Evolutionary conservation across 2,797 vertebrate species (phyloP), one percentile per base, ranked within the genome.

Genomic region (Sebastolobus altivelis): DNA sequence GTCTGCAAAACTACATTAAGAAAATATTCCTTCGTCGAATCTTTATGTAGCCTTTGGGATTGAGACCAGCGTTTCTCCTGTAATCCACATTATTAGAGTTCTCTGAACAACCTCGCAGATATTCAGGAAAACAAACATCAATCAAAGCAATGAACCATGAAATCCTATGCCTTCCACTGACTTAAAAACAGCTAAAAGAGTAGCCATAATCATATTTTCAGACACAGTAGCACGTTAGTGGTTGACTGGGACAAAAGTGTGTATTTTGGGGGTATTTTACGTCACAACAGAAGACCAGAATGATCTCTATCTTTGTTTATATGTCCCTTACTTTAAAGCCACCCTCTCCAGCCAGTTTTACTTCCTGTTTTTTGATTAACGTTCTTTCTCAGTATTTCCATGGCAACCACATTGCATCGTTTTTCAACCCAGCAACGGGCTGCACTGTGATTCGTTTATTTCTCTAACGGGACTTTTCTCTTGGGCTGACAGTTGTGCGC

Each of bases 1-100:
- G 73, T 80, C 79, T 62, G 71, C 60, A 78, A 75, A 89, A 81
- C 27, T n/a, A n/a, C 79, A 80, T 80, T 82, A 69, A 71, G 65
- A 71, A 86, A 84, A 79, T 76, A 62, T 80, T 89, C 55, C 5
- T 52, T 55, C 1, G 3, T 78, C 37, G 65, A 82, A 80, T 74
- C 37, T 82, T 87, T 58, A 77, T 79, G 79, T 56, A 38, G 74
- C 52, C 27, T 59, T 38, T 60, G 63, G 49, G 63, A 75, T 3
- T 40, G 58, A 83, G 49, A 67, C 8, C 20, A 43, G 46, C 16
- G 40, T 1, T 46, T 59, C 49, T 58, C 29, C 40, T 69, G 20
- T 46, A 80, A 79, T 54, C 31, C 38, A 60, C 40, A 25, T 75
- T 78, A 73, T 84, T 78, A 18, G 31, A 72, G 60, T 18, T 79